Conservation (phyloP, 2,888 invertebrate genomes). For the Drosophila pseudotakahashii region DNA sequence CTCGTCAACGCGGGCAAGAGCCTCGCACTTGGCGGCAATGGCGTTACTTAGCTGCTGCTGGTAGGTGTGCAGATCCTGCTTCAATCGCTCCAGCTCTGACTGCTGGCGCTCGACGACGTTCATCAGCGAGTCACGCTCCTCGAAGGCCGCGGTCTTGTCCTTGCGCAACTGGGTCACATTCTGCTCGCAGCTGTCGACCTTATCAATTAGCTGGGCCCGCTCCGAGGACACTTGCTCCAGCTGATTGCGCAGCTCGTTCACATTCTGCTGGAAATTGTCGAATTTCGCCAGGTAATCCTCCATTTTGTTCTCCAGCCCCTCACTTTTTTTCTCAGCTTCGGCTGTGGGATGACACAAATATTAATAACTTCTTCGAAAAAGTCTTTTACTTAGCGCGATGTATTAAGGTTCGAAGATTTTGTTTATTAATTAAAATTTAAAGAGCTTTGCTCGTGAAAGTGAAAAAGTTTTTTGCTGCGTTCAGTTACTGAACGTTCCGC, state of each 20-base stretch:
- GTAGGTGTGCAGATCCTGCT: conserved; percentile 88
- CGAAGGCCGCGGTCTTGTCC: conserved; percentile 89
- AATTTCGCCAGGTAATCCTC: conserved; percentile 88
- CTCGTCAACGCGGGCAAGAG: conserved; percentile 91
- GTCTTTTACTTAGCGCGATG: too few relatives aligned
- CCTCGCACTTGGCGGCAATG: conserved; percentile 93
- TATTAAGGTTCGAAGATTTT: too few relatives aligned
- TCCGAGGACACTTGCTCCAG: conserved; percentile 87
- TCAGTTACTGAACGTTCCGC: too few relatives aligned
- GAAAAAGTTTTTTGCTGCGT: too few relatives aligned
- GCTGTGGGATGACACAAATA: conserved; percentile 45
- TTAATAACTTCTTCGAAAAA: background rate
- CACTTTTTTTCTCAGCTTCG: conserved; percentile 75
- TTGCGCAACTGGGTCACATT: conserved; percentile 88
- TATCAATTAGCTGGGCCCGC: conserved; percentile 87
- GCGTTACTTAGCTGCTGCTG: conserved; percentile 91
- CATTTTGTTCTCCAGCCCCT: conserved; percentile 87
- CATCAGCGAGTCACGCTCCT: conserved; percentile 90
- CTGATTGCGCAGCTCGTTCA: conserved; percentile 88
- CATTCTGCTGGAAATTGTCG: conserved; percentile 87
- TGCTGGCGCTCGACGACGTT: conserved; percentile 90
- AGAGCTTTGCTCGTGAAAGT: too few relatives aligned
- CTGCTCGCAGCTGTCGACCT: conserved; percentile 87
- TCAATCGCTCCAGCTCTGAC: conserved; percentile 89
- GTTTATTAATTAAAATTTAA: too few relatives aligned